These are phyloP conservation scores for Oryctes rhinoceros DNA, from an alignment of 1,140 invertebrate species.

Conservation along the genomic window DNA sequence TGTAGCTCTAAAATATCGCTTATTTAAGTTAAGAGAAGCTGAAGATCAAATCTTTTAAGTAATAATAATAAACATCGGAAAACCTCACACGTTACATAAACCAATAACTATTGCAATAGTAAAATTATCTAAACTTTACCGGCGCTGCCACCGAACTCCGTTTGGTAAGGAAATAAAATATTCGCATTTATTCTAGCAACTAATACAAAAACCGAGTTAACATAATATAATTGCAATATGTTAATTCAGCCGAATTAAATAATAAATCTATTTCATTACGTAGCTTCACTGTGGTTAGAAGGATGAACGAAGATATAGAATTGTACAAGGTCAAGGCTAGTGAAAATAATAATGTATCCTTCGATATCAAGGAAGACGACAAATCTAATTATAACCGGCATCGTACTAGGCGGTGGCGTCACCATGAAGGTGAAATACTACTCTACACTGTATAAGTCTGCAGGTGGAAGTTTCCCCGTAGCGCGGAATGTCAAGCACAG, in stretches of 20 bases:
- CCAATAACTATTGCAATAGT: too few relatives aligned
- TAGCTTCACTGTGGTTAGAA: too few relatives aligned
- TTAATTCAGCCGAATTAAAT: not conserved
- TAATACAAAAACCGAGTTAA: not conserved
- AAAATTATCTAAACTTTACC: not conserved
- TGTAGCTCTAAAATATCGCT: too few relatives aligned
- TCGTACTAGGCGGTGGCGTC: slow-evolving; percentile 1
- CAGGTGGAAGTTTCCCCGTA: not conserved
- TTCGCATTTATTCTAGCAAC: not conserved
- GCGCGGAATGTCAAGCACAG: not conserved
- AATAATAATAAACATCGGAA: too few relatives aligned
- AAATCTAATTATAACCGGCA: not conserved
- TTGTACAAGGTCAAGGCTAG: not conserved
- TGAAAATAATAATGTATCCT: not conserved
- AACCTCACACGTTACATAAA: too few relatives aligned
- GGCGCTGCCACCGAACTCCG: not conserved
- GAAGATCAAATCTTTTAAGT: too few relatives aligned
- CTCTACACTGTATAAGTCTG: not conserved
- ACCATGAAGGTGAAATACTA: not conserved
- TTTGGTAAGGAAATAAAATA: not conserved
- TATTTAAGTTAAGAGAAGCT: too few relatives aligned
- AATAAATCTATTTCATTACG: not conserved
- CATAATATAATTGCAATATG: not conserved
- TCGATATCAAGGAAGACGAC: not conserved
- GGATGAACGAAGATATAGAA: not conserved